Evolutionary conservation across 2,888 invertebrate genomes (phyloP), one percentile per base, ranked within the genome.

Genomic region (Pollenia angustigena): DNA sequence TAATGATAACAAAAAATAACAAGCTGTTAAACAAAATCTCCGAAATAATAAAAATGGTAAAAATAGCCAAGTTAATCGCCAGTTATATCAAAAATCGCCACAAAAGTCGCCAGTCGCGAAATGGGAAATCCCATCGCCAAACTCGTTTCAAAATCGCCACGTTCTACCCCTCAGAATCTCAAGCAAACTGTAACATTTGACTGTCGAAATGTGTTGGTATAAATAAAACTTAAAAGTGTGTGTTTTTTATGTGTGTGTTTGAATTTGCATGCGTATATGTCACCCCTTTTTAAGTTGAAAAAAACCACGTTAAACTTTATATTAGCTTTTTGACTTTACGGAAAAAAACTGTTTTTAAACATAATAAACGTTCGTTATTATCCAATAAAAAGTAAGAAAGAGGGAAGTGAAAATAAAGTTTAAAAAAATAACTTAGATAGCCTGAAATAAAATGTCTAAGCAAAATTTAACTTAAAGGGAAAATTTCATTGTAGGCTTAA

Each of bases 141-240:
- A n/a, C n/a, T n/a, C n/a, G n/a, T n/a, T n/a, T n/a, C n/a, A n/a
- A n/a, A n/a, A n/a, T n/a, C n/a, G n/a, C n/a, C n/a, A n/a, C n/a
- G n/a, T n/a, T n/a, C n/a, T 14, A 6, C 8, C 44, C 10, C n/a
- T 48, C 12, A 10, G 7, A 11, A 52, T 12, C 42, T 32, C n/a
- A 50, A 40, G 23, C 52, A 60, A 80, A 71, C 60, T 80, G 79
- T 80, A 32, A 80, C 80, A 80, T 62, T 80, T 71, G 11, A 42
- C 62, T 62, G 42, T 9, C 50, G 6, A 42, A 75, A 50, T 50
- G 42, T 75, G 60, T 62, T 52, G 62, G 18, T 42, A 62, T 75
- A 10, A 10, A 18, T 18, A 3, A 48, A 74, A n/a, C 42, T 16
- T 10, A n/a, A 50, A 50, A 62, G 75, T 62, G 62, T 42, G 62